Evolutionary conservation across 2,888 invertebrate genomes (phyloP), one percentile per base, ranked within the genome.

Genomic region (Napeogenes inachia): DNA sequence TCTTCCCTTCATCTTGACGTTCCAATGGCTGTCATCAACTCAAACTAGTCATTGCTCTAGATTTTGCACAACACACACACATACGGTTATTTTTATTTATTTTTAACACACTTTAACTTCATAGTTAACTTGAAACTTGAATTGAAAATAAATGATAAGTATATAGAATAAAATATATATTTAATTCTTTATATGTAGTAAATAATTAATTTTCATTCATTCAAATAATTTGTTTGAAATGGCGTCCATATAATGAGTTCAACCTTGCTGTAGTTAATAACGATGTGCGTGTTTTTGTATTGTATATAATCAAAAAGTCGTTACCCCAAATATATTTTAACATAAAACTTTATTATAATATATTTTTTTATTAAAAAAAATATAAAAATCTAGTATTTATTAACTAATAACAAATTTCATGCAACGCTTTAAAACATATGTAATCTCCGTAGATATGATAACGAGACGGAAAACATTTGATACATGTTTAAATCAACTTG

Each of bases 1-100:
- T 68, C 81, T 76, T 68, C 77, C 75, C 74, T 77, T 79, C 89
- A 89, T 89, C 72, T 81, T 85, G 78, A 70, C 54, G 50, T 50
- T 50, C 50, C 30, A 30, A 30, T 53, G 63, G 60, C 66, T 62
- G 54, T 60, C 67, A 71, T 71, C 67, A 68, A 66, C 66, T 63
- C 53, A 50, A 63, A 68, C 61, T 55, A 65, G 42, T 60, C 68
- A 68, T 70, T 45, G 56, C 59, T 61, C 33, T 42, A 56, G 62
- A 68, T 60, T 60, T 65, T 54, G 54, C 59, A 68, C 54, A 47
- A 55, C 59, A 57, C 35, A 54, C 57, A 38, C 57, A 57, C 60
- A 60, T 35, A 30, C 12, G 38, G 59, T 45, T 35, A 10, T 57
- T 46, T 60, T 47, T 33, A 12, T 30, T 42, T 45, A 21, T 12